A percentile compares a stretch with the other conserved stretches of the same genome.
phyloP scores from a whole-genome alignment of 2,113 vertebrate genomes.

The Thunnus thynnus region DNA sequence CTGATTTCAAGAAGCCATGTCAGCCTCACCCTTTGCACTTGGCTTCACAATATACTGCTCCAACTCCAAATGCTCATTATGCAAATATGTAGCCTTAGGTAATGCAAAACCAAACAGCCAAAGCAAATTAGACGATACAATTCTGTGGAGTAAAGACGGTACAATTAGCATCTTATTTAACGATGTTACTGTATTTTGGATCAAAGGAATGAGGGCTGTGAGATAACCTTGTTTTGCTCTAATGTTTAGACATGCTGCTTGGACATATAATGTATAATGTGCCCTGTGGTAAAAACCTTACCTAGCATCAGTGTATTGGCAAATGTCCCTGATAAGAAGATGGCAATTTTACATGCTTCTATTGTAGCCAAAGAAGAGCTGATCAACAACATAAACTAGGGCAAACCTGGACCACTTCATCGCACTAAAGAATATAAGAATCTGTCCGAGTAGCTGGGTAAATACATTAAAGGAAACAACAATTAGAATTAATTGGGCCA shows the following conservation, averaged over 20 bases:
- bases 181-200: conserved; percentile 60
- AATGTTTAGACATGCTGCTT: conserved; percentile 67
- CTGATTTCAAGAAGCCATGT: conserved; percentile 40
- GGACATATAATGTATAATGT: conserved; percentile 40
- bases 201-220: conserved; percentile 67
- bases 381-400: conserved; percentile 61
- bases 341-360: conserved; percentile 65
- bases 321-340: conserved; percentile 53
- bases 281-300: conserved; percentile 52
- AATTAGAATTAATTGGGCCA: conserved; percentile 38
- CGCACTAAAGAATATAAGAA: conserved; percentile 13
- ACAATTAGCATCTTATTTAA: conserved; percentile 78
- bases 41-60: conserved; percentile 56
- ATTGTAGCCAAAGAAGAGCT: conserved; percentile 39
- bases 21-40: conserved; percentile 60
- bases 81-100: conserved; percentile 84
- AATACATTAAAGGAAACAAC: conserved; percentile 50
- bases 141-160: conserved; percentile 66
- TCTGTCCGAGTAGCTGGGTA: conserved; percentile 5
- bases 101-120: conserved; percentile 79
- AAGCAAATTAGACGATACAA: conserved; percentile 78
- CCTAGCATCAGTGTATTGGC: conserved; percentile 44
- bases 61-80: conserved; percentile 81
- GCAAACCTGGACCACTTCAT: conserved; percentile 47
- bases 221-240: conserved; percentile 75